phyloP scores from a whole-genome alignment of 2,113 vertebrate species.

The Tinamus guttatus region DNA sequence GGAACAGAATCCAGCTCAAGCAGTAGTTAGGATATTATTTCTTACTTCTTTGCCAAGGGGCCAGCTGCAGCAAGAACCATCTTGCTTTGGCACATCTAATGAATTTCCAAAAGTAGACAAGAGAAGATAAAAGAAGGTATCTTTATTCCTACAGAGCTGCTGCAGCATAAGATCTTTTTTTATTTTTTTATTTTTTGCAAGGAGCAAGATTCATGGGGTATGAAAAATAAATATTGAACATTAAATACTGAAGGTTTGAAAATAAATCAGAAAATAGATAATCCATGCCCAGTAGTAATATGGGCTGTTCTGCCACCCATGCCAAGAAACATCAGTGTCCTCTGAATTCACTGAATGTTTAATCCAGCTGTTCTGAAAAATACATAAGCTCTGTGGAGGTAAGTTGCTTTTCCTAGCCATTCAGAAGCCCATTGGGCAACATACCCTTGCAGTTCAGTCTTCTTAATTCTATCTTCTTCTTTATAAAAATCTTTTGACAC shows the following conservation, averaged over 20 bases:
- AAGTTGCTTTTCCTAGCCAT: neutral
- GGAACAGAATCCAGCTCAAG: neutral
- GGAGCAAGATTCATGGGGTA: neutral
- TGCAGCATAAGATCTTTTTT: neutral
- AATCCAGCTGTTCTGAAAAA: neutral
- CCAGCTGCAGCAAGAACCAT: neutral
- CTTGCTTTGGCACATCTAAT: neutral
- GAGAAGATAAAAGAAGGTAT: neutral
- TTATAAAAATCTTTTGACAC: conserved; percentile 1
- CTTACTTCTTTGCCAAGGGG: neutral
- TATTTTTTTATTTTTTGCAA: neutral
- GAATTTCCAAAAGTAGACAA: neutral
- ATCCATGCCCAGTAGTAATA: neutral
- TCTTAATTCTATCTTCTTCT: neutral
- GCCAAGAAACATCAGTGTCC: neutral
- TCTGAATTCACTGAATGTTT: neutral
- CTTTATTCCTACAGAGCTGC: neutral
- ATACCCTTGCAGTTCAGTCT: neutral
- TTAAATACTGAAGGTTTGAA: too few species aligned
- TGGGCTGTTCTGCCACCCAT: neutral
- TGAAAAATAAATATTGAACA: neutral
- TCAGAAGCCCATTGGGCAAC: neutral
- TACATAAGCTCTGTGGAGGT: neutral
- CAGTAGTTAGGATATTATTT: neutral
- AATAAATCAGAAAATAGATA: neutral